Evolutionary conservation across 2,888 invertebrate genomes (phyloP), one percentile per base, ranked within the genome.

Genomic region (Philaethria dido): DNA sequence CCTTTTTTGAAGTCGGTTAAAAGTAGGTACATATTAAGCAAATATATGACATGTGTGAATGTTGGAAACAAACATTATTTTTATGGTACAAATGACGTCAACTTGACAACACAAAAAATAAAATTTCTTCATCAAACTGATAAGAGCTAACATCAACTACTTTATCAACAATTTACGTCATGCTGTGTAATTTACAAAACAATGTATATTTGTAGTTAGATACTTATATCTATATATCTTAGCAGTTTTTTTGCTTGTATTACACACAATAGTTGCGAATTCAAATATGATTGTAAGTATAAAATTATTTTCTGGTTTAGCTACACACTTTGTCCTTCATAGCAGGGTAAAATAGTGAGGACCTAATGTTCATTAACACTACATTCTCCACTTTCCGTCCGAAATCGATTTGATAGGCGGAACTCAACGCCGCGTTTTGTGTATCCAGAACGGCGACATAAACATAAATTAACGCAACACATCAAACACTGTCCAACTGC

Each of bases 41-140:
- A 55, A 55, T 39, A 11, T 52, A 33, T 18, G 20, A 3, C 4
- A n/a, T n/a, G 20, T 39, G 8, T 36, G 20, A 55, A 36, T 20
- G 13, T 18, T 45, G 3, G 16, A n/a, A 20, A 20, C 8, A 55
- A n/a, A 57, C 11, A 22, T 4, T 22, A 16, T 11, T 22, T 57
- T 22, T 42, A 39, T 22, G 11, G 5, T 3, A 57, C 22, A 22
- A 57, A 42, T 39, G 57, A 57, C 57, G 39, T 57, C 57, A 57
- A 57, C 42, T 39, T 22, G 42, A 22, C 22, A 57, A 57, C 42
- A 39, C 20, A 42, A 14, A 39, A 42, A 20, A 39, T n/a, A n/a
- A 20, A 36, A 36, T 22, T 20, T 39, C 39, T n/a, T 22, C 20
- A 57, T 57, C 14, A 20, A 20, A 22, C 20, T 57, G 20, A 57